Percentiles rank a stretch among this genome's conserved stretches.
These are phyloP conservation scores for Sylvicola cinctus DNA, from an alignment of 2,888 invertebrate species.

Conservation along the genomic window DNA sequence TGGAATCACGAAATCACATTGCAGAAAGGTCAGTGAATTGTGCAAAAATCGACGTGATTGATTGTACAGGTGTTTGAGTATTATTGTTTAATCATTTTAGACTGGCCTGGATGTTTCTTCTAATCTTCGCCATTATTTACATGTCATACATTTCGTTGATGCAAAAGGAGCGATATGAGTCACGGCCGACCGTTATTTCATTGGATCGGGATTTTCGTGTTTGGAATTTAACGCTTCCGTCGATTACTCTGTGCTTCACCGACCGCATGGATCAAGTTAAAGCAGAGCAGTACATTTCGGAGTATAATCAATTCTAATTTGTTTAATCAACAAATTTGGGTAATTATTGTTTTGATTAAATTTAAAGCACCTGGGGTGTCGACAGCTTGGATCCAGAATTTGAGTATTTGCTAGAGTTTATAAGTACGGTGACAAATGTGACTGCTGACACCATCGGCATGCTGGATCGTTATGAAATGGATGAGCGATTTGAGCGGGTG, in stretches of 20 bases:
- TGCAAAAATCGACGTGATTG: too few relatives aligned
- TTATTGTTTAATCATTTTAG: too few relatives aligned
- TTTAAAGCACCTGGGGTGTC: neutral
- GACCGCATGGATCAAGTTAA: conserved; percentile 22
- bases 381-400: neutral
- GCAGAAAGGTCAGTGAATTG: too few relatives aligned
- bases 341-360: neutral
- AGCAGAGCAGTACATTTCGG: conserved; percentile 12
- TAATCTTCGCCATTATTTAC: too few relatives aligned
- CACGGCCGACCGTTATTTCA: conserved; percentile 29
- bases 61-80: too few relatives aligned
- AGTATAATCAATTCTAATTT: neutral
- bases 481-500: neutral
- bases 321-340: neutral
- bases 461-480: conserved; percentile 6
- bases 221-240: conserved; percentile 29
- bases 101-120: too few relatives aligned
- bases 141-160: too few relatives aligned
- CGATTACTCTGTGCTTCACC: conserved; percentile 27
- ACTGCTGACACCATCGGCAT: neutral
- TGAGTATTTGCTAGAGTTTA: neutral
- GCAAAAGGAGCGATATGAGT: conserved; percentile 25
- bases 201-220: conserved; percentile 26
- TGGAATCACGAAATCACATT: too few relatives aligned
- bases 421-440: neutral